Evolutionary conservation across 2,888 invertebrate species (phyloP), one percentile per base, ranked within the genome.

Genomic region (Gymnocheta viridis): DNA sequence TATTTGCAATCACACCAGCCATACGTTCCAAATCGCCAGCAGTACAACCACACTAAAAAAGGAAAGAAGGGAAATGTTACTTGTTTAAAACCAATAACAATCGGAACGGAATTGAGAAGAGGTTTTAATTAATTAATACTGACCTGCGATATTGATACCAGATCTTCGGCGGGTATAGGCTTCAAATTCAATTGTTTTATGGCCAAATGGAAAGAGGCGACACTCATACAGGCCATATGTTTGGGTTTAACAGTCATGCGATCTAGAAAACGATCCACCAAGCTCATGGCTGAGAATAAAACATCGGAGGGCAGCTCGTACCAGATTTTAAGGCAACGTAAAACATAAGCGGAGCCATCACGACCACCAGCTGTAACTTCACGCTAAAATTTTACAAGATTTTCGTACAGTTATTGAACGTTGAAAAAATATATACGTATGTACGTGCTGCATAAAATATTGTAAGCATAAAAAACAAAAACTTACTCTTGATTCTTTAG

Each of bases 151-250:
- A 93, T 92, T 88, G 92, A 91, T 92, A 95, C 95, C 81, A 96
- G 92, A 89, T 96, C 95, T 86, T 95, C 94, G 69, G 94, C 93
- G 89, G 94, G 93, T 85, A 94, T 93, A 73, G 94, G 92, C 86
- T 94, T 92, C 83, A 93, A 92, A 84, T 94, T 93, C 82, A 94
- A 93, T 79, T 95, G 94, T 89, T 94, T 93, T 87, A 96, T 95
- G 81, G 97, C 97, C 88, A 97, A 94, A 92, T 96, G 95, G 93
- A 97, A 95, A 87, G 97, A 96, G 83, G 97, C 95, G 41, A 97
- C 95, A 17, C 96, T 96, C 91, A 98, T 95, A 92, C 97, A 97
- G 6, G 96, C 96, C 92, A 98, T 94, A 92, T 97, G 97, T 91
- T 96, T 97, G 69, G 96, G 95, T 88, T 93, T 92, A 87, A 95